phyloP scores from a whole-genome alignment of 2,113 vertebrate species.

The Psophia crepitans region DNA sequence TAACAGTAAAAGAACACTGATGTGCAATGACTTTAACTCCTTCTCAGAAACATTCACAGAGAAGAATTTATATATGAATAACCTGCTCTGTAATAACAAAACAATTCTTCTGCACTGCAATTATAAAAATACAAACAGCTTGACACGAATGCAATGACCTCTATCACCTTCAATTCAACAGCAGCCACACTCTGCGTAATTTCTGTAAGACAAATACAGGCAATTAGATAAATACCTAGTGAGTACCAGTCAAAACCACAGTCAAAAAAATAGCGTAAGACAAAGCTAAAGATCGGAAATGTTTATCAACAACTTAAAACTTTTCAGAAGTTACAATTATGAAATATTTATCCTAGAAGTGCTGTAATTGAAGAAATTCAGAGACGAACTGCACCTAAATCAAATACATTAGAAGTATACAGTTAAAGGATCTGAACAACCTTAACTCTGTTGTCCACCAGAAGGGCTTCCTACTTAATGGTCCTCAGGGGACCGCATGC shows the following conservation, averaged over 20 bases:
- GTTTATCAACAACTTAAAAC: not conserved
- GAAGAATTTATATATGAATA: not conserved
- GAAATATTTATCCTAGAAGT: not conserved
- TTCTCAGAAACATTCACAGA: not conserved
- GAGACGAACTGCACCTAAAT: not conserved
- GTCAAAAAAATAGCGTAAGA: not conserved
- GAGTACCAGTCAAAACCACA: not conserved
- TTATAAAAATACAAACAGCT: conserved; percentile 8
- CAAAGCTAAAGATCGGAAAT: not conserved
- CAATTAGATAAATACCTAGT: not conserved
- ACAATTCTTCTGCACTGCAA: not conserved
- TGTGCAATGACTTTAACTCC: rapidly evolving
- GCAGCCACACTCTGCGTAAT: not conserved
- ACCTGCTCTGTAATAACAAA: not conserved
- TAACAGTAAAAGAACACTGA: not conserved
- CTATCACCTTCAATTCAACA: not conserved
- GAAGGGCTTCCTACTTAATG: not conserved
- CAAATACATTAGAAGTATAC: not conserved
- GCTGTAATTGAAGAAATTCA: not conserved
- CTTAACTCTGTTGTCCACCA: not conserved
- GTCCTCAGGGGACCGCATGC: rapidly evolving
- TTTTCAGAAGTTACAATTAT: not conserved
- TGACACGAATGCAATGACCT: not conserved
- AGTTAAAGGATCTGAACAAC: not conserved
- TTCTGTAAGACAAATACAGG: not conserved